Base-by-base conservation (phyloP, 2,888 invertebrate genomes). In the Stratiomys singularior region DNA sequence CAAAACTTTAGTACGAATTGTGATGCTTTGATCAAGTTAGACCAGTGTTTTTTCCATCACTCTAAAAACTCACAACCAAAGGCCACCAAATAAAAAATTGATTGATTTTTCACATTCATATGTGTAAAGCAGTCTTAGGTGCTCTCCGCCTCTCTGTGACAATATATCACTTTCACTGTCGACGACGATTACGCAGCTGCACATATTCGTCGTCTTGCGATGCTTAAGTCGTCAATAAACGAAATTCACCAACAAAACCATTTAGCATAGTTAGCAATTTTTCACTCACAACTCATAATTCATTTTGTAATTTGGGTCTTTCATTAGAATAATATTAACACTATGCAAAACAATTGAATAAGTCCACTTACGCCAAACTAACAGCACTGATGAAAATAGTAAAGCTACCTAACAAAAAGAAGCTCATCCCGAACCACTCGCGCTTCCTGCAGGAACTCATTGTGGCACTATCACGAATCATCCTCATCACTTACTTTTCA, bases 121-220 rank as follows among this genome's bases (percentile, higher is more conserved):
- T 37, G 37, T 5, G 9, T 37, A 37, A 5, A 37, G 9, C 37
- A 37, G 5, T 3, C 37, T 5, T 37, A 37, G 3, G 37, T 37
- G 37, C 9, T 9, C 25, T 44, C 47, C 21, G 28, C 56, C 18
- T 56, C 11, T 13, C 47, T 13, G 13, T 11, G 30, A 23, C 15
- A 37, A 74, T 74, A 37, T 58, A 37, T 58, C 74, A 74, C 74
- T 74, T 74, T 74, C 74, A 58, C 74, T 30, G 23, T 30, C 37
- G 46, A 27, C 15, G 37, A 58, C 58, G 1, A 21, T 15, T 56
- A 37, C 27, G 15, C 1, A 15, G 72, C n/a, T 27, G 25, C 30
- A 28, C 46, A 27, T 9, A 27, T 52, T 56, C 28, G 27, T 21
- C n/a, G 52, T 2, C 7, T 23, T 21, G 7, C 25, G 25, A 71